Evolutionary conservation across 2,797 vertebrate species (phyloP).

Genomic region (Odontamblyopus lacepedii): DNA sequence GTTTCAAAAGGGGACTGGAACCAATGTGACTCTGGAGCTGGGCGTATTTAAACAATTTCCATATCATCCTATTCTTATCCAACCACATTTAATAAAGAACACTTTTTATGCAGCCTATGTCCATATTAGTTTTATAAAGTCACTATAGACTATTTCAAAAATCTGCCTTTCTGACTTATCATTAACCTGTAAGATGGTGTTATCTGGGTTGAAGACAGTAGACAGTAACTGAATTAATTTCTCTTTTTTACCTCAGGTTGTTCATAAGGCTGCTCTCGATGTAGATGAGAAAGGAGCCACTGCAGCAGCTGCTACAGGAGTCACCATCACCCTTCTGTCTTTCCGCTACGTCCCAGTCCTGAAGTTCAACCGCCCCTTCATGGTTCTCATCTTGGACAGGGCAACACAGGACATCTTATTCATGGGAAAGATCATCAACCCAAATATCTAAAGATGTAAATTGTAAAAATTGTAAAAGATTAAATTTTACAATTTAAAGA

Average conservation of each 20-base stretch:
- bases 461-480: background rate
- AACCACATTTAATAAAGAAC: background rate
- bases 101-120: background rate
- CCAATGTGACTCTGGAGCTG: background rate
- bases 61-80: background rate
- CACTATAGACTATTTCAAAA: background rate
- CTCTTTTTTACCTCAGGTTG: slow-evolving; percentile 67
- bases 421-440: slow-evolving; percentile 72
- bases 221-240: background rate
- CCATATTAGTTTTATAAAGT: background rate
- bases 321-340: slow-evolving; percentile 67
- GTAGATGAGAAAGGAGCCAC: slow-evolving; percentile 86
- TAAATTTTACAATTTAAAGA: background rate
- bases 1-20: no score
- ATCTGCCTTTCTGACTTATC: background rate
- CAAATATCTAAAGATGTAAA: slow-evolving; percentile 51
- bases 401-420: slow-evolving; percentile 68
- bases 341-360: slow-evolving; percentile 49
- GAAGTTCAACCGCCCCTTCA: slow-evolving; percentile 83
- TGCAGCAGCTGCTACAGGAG: slow-evolving; percentile 74
- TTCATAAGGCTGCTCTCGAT: slow-evolving; percentile 85
- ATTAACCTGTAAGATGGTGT: background rate
- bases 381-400: slow-evolving; percentile 82
- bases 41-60: background rate
- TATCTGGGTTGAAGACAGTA: no score